phyloP scores from a whole-genome alignment of 1,140 invertebrate species.

The Schmidtea mediterranea region DNA sequence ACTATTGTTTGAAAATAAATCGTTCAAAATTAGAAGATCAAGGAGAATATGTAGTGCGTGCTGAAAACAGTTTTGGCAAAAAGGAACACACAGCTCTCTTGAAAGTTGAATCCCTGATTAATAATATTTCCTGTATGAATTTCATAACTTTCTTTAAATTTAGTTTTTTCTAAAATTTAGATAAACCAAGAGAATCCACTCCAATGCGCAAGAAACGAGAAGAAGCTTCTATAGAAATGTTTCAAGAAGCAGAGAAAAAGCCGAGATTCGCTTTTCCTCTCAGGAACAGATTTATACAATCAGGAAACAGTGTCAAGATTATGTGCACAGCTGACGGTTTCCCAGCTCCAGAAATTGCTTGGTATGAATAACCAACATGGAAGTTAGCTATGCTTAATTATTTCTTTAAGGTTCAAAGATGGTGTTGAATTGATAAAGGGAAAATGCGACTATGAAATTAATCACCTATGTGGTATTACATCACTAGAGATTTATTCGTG shows the following conservation, averaged over 20 bases:
- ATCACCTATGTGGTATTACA: constrained; percentile 52
- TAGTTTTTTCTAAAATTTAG: not conserved
- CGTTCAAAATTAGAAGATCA: constrained; percentile 70
- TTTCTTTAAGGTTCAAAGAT: constrained; percentile 29
- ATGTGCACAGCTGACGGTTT: constrained; percentile 76
- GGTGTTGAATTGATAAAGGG: constrained; percentile 51
- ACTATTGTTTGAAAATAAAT: constrained; percentile 90
- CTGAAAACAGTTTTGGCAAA: constrained; percentile 86
- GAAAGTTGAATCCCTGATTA: constrained; percentile 56
- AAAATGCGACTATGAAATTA: constrained; percentile 33
- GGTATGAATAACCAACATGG: constrained; percentile 52
- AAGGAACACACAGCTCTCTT: constrained; percentile 83
- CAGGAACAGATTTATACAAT: constrained; percentile 79
- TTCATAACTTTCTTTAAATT: constrained; percentile 1
- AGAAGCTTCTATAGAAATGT: constrained; percentile 10
- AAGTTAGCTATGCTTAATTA: not conserved
- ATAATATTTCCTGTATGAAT: constrained; percentile 15
- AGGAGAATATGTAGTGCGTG: constrained; percentile 81
- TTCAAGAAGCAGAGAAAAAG: constrained; percentile 19
- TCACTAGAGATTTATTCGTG: constrained; percentile 73
- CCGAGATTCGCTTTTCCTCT: constrained; percentile 87
- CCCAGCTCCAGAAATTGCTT: constrained; percentile 54
- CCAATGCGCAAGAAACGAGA: not conserved
- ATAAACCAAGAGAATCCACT: not conserved
- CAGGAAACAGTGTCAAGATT: constrained; percentile 47